Evolutionary conservation across 2,113 vertebrate species (phyloP).

Genomic region (Pluvialis apricaria): DNA sequence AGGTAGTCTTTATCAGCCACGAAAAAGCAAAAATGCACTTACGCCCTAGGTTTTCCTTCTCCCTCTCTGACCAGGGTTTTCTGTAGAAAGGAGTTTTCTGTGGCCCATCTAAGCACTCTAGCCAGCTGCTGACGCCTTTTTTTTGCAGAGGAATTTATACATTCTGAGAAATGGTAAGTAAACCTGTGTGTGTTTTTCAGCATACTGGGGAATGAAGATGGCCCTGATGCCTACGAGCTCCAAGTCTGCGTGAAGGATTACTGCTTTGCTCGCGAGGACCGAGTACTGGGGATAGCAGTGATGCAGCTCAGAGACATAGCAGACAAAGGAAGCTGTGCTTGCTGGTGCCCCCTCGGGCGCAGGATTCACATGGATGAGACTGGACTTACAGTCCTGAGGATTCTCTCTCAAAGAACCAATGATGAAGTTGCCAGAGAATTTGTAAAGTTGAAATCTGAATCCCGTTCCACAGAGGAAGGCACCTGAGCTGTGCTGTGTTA

Average conservation of each 20-base stretch:
- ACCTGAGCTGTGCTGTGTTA: conserved; percentile 74
- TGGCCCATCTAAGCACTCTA: background rate
- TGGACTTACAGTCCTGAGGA: conserved; percentile 90
- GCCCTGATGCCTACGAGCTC: conserved; percentile 92
- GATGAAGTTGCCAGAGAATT: conserved; percentile 98
- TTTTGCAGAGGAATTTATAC: background rate
- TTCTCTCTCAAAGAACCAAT: conserved; percentile 96
- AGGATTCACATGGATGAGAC: conserved; percentile 95
- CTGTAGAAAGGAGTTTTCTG: background rate
- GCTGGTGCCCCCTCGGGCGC: conserved; percentile 91
- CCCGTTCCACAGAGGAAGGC: conserved; percentile 89
- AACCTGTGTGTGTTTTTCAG: conserved; percentile 63
- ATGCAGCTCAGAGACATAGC: conserved; percentile 88
- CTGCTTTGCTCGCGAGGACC: conserved; percentile 96
- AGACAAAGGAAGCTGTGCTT: conserved; percentile 90
- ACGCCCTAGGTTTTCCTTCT: background rate
- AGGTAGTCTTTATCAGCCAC: background rate
- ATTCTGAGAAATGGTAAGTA: background rate
- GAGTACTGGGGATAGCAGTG: conserved; percentile 87
- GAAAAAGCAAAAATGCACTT: background rate
- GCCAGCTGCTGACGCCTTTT: background rate
- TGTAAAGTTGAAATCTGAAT: conserved; percentile 94
- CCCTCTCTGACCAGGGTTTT: background rate
- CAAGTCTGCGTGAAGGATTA: conserved; percentile 97
- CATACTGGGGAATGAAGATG: conserved; percentile 89